Evolutionary conservation across 2,797 vertebrate genomes (phyloP).

Genomic region (Microctenopoma stevenorrisi): DNA sequence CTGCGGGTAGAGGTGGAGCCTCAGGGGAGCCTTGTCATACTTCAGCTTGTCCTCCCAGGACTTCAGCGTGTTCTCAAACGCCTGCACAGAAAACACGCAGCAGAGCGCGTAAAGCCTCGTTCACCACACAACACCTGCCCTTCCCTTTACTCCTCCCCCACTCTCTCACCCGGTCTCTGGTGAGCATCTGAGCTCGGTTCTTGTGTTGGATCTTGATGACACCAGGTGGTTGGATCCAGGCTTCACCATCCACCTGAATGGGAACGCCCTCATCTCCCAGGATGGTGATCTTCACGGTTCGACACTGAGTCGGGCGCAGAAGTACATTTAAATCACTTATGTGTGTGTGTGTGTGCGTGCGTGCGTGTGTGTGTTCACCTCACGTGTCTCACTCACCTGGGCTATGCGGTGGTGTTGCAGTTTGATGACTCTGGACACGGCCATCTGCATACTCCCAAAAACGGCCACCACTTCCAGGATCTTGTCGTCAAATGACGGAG

Average conservation of each 20-base stretch:
- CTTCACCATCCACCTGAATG: slow-evolving; percentile 97
- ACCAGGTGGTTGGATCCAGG: slow-evolving; percentile 97
- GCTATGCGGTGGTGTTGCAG: slow-evolving; percentile 98
- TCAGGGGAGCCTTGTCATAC: slow-evolving; percentile 91
- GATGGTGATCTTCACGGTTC: slow-evolving; percentile 98
- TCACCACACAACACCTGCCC: not conserved
- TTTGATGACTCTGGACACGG: slow-evolving; percentile 97
- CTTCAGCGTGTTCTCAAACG: slow-evolving; percentile 97
- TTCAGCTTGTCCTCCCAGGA: slow-evolving; percentile 99
- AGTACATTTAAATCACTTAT: too few species aligned
- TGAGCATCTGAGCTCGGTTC: slow-evolving; percentile 98
- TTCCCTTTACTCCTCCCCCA: not conserved
- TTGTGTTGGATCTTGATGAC: slow-evolving; percentile 99
- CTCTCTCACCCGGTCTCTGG: slow-evolving; percentile 91
- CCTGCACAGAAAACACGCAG: slow-evolving; percentile 76
- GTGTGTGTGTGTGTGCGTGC: too few species aligned
- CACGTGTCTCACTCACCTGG: slow-evolving; percentile 86
- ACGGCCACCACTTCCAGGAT: slow-evolving; percentile 97
- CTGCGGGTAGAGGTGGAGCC: slow-evolving; percentile 93
- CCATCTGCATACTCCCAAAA: slow-evolving; percentile 99
- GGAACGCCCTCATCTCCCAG: slow-evolving; percentile 97
- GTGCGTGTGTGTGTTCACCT: fast-evolving
- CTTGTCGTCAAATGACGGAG: slow-evolving; percentile 98
- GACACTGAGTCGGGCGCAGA: slow-evolving; percentile 83
- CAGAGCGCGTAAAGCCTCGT: not conserved